These are phyloP conservation scores for Octopus sinensis DNA, from an alignment of 1,140 invertebrate genomes.

Conservation along the genomic window DNA sequence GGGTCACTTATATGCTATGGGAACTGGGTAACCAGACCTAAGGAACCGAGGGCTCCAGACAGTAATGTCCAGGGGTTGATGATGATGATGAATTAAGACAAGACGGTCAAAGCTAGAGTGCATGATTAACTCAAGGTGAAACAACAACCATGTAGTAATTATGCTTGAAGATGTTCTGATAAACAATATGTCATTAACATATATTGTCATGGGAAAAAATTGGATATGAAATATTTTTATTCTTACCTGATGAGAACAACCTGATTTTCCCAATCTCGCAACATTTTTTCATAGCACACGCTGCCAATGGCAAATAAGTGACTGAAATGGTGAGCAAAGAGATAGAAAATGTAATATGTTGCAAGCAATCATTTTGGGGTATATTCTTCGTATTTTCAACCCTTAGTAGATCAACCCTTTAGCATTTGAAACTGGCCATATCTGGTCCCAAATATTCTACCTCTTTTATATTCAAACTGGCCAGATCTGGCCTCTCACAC, in stretches of 20 bases:
- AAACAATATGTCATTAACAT: background rate
- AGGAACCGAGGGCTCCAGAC: too few species aligned
- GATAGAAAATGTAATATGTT: background rate
- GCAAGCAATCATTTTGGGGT: background rate
- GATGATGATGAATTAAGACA: background rate
- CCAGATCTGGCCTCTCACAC: too few species aligned
- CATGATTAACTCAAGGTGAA: background rate
- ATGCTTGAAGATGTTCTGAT: background rate
- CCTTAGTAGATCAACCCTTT: background rate
- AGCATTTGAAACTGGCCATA: background rate
- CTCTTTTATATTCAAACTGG: background rate
- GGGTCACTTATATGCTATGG: too few species aligned
- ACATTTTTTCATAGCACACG: constrained; percentile 76
- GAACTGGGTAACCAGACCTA: too few species aligned
- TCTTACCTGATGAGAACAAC: constrained; percentile 80
- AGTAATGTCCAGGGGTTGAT: background rate
- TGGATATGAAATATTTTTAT: background rate
- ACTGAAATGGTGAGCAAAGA: constrained; percentile 55
- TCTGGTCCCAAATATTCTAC: background rate
- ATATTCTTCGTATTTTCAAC: background rate
- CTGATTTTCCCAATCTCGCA: constrained; percentile 63
- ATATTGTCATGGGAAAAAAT: background rate
- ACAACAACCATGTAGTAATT: background rate
- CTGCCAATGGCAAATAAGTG: constrained; percentile 93
- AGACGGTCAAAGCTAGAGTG: background rate